phyloP scores from a whole-genome alignment of 2,888 invertebrate genomes.

The Watsonalla cultraria region DNA sequence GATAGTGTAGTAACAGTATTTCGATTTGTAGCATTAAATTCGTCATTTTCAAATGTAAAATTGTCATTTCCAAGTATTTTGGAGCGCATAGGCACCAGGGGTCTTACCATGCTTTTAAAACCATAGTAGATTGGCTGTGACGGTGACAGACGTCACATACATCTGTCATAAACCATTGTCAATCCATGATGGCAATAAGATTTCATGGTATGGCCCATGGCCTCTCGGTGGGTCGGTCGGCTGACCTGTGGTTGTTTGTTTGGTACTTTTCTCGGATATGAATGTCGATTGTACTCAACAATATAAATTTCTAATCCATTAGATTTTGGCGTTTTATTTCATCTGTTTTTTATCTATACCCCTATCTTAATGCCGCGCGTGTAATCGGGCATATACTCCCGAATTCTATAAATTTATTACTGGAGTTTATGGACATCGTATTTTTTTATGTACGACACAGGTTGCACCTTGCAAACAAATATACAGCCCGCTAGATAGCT shows the following conservation, averaged over 20 bases:
- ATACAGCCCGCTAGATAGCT: no score
- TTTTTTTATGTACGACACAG: no score
- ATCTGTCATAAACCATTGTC: no score
- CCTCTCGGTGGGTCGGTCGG: constrained; percentile 23
- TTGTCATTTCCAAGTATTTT: constrained; percentile 51
- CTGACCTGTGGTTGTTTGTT: constrained; percentile 36
- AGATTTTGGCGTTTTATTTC: constrained; percentile 65
- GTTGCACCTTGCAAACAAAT: no score
- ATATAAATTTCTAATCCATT: constrained; percentile 78
- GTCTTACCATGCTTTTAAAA: no score
- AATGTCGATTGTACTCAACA: constrained; percentile 75
- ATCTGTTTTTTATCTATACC: no score
- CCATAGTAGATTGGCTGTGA: not conserved
- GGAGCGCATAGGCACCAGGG: constrained; percentile 27
- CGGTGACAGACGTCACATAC: constrained; percentile 9
- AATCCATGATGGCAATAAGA: no score
- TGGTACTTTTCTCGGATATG: constrained; percentile 55
- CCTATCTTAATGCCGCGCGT: no score
- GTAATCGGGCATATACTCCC: no score
- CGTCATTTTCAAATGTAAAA: constrained; percentile 64
- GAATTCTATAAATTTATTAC: no score
- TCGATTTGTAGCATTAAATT: constrained; percentile 70
- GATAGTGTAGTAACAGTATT: constrained; percentile 66
- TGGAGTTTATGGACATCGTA: no score
- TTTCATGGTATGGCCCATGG: no score